Conservation (phyloP, 2,797 vertebrate genomes). For the Enteromius anoplus region DNA sequence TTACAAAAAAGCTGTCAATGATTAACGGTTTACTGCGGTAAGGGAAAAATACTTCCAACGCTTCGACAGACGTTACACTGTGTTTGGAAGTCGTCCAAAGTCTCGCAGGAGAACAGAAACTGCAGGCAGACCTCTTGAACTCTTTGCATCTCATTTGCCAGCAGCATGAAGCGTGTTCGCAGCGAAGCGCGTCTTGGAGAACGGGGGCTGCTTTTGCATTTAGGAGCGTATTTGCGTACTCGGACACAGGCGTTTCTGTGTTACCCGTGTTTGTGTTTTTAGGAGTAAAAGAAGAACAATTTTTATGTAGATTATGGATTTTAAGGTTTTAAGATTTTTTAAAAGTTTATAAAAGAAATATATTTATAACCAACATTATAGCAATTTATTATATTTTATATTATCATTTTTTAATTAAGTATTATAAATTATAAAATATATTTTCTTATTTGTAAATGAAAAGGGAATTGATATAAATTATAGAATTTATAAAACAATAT, state of each 20-base stretch:
- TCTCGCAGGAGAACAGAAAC: conserved; percentile 8
- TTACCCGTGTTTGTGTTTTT: conserved; percentile 1
- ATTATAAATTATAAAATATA: background rate
- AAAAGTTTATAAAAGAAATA: background rate
- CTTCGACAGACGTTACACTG: background rate
- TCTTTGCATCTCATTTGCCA: conserved; percentile 18
- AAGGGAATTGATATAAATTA: too few species aligned
- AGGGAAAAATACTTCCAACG: background rate
- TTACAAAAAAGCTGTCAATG: background rate
- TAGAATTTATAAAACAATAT: too few species aligned
- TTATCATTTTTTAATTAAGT: fast-evolving
- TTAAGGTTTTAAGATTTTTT: too few species aligned
- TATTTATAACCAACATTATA: background rate
- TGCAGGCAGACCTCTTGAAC: background rate
- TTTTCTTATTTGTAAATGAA: too few species aligned
- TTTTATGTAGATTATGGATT: background rate
- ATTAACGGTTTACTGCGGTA: background rate
- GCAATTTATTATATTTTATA: background rate
- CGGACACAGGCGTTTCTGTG: background rate
- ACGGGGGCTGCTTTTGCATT: conserved; percentile 6
- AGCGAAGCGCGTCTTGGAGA: background rate
- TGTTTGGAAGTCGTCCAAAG: background rate
- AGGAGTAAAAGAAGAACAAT: background rate
- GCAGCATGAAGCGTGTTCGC: background rate
- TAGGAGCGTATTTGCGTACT: background rate